A percentile compares a stretch with the other conserved stretches of the same genome.
These are phyloP conservation scores for Drosophila barbarae DNA, from an alignment of 2,888 invertebrate genomes.

Conservation along the genomic window DNA sequence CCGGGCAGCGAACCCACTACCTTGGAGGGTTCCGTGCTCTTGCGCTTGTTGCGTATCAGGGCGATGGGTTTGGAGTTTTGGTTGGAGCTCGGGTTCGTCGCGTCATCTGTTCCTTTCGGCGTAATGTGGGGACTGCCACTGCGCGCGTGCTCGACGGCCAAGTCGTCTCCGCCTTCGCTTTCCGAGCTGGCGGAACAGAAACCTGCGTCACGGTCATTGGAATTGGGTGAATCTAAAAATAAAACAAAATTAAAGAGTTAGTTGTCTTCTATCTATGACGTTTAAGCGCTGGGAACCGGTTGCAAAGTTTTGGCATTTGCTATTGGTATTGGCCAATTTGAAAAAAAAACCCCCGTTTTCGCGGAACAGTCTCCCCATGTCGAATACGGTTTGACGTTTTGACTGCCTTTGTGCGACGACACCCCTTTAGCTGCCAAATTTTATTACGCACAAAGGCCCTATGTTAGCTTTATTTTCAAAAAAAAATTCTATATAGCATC, in stretches of 20 bases:
- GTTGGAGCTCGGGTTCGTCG: constrained; percentile 79
- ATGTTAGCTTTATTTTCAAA: no score
- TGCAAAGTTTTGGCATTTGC: constrained; percentile 13
- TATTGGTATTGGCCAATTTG: constrained; percentile 19
- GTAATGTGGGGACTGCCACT: constrained; percentile 81
- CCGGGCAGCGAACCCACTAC: constrained; percentile 77
- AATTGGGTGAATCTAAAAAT: constrained; percentile 78
- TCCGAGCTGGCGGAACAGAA: constrained; percentile 84
- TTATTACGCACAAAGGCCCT: constrained; percentile 3
- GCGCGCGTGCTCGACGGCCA: constrained; percentile 80
- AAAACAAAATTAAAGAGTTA: constrained; percentile 22
- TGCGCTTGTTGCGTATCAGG: constrained; percentile 83
- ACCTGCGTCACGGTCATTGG: constrained; percentile 83
- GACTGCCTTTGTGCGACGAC: constrained; percentile 9
- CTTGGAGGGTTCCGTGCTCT: constrained; percentile 85
- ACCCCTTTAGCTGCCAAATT: constrained; percentile 10
- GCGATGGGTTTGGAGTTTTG: constrained; percentile 81
- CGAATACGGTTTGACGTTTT: constrained; percentile 9
- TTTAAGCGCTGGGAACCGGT: constrained; percentile 30
- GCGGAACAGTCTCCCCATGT: constrained; percentile 26
- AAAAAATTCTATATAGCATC: neutral
- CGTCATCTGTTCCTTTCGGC: constrained; percentile 83
- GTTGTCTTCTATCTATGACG: constrained; percentile 38
- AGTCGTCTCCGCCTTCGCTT: constrained; percentile 82
- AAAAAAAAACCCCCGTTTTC: constrained; percentile 45